phyloP scores from a whole-genome alignment of 2,797 vertebrate species.

The Pangasius krempfi region DNA sequence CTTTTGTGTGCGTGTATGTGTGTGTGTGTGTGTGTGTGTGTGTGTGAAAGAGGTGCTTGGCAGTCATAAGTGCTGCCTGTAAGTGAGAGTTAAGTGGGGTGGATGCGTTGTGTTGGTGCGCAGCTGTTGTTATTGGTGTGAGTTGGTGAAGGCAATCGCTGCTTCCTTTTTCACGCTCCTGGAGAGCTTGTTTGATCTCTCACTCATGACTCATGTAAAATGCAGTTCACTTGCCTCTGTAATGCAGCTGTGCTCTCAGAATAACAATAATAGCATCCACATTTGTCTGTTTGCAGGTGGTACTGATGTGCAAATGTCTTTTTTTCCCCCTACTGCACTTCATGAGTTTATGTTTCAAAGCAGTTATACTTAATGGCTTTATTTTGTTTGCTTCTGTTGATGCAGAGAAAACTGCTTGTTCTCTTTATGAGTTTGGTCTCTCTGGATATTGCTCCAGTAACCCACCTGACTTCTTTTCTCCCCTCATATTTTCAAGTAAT shows the following conservation, averaged over 20 bases:
- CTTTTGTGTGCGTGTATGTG: slow-evolving; percentile 29
- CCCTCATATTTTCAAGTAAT: background rate
- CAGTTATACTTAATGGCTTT: background rate
- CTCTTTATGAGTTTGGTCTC: background rate
- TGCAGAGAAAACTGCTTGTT: background rate
- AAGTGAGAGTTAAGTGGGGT: slow-evolving; percentile 48
- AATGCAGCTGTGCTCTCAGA: slow-evolving; percentile 26
- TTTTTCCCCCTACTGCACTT: background rate
- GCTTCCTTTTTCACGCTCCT: slow-evolving; percentile 27
- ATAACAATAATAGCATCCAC: slow-evolving; percentile 10
- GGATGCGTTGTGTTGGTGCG: slow-evolving; percentile 26
- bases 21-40: slow-evolving; percentile 22
- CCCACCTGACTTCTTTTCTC: background rate
- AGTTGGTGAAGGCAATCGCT: slow-evolving; percentile 33
- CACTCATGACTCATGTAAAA: slow-evolving; percentile 28
- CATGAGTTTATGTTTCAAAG: background rate
- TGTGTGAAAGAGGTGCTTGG: slow-evolving; percentile 24
- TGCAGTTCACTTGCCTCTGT: slow-evolving; percentile 10
- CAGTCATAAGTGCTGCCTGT: slow-evolving; percentile 35
- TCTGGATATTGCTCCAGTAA: slow-evolving; percentile 16
- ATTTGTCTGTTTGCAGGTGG: slow-evolving; percentile 42
- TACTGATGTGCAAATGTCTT: background rate
- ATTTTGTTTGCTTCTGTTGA: background rate
- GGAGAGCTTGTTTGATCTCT: slow-evolving; percentile 34
- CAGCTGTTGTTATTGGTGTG: slow-evolving; percentile 41